Evolutionary conservation across 2,888 invertebrate genomes (phyloP), one percentile per base, ranked within the genome.

Genomic region (Dioctria linearis): DNA sequence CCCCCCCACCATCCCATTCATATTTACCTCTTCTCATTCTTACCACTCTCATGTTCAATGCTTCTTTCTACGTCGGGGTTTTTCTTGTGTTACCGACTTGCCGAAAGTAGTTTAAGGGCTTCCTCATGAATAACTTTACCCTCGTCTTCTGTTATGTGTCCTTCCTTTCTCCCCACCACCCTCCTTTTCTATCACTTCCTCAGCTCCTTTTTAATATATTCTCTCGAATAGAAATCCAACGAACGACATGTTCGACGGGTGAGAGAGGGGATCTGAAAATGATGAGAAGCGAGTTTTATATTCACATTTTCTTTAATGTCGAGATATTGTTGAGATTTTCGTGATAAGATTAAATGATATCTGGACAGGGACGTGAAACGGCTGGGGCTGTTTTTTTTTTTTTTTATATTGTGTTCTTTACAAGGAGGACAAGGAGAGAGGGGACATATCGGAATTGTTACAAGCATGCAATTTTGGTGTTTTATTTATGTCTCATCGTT

Each of bases 31-130:
- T 25, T 25, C 25, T 25, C 25, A 25, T 25, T 25, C 25, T 25
- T 25, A 2, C 25, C 25, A 25, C 25, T 25, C 25, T 25, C 25
- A 25, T 25, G 25, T 25, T 25, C 25, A 25, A 25, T 25, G 25
- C 25, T 25, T 25, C 25, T 25, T 25, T 25, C 25, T 25, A 78
- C 80, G 78, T 71, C 80, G 65, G 73, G 73, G 82, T 81, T 83
- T 79, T 83, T 80, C 79, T 82, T 80, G 43, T 71, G 80, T 83
- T 81, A 83, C 83, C 82, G 83, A 80, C 82, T 83, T 83, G 82
- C 82, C 83, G 83, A 82, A 83, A 83, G 83, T 83, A 83, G 82
- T 83, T 83, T 83, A 83, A 83, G 81, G 83, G 71, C 73, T 81
- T 73, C 82, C 82, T 80, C 61, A 76, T 76, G 76, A 76, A 76